phyloP scores from a whole-genome alignment of 1,140 invertebrate genomes.

The Ceratina calcarata region DNA sequence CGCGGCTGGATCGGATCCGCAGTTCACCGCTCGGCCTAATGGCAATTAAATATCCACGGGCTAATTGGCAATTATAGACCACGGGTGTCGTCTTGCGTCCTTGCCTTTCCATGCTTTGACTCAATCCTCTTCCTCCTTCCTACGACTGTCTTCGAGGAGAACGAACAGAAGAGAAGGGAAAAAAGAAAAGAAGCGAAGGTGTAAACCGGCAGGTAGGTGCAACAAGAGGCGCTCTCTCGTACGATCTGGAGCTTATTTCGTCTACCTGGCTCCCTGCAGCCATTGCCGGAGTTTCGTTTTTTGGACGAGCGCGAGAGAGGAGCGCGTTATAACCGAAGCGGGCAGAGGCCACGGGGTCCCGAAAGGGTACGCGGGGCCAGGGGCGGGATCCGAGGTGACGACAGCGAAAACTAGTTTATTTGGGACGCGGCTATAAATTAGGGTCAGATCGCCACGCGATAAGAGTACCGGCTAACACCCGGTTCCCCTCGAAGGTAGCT shows the following conservation, averaged over 20 bases:
- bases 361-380: not conserved
- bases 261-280: constrained; percentile 54
- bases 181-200: constrained; percentile 45
- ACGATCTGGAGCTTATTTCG: constrained; percentile 46
- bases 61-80: constrained; percentile 80
- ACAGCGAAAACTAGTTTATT: constrained; percentile 82
- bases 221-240: constrained; percentile 51
- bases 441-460: constrained; percentile 80
- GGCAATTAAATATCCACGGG: constrained; percentile 79
- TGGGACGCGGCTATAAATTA: constrained; percentile 81
- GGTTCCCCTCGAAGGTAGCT: constrained; percentile 75
- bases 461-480: constrained; percentile 80
- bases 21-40: constrained; percentile 69
- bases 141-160: not conserved
- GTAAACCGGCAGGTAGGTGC: constrained; percentile 51
- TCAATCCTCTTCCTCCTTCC: not conserved
- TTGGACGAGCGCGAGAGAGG: constrained; percentile 24
- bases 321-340: constrained; percentile 60
- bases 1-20: constrained; percentile 15
- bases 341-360: constrained; percentile 45
- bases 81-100: constrained; percentile 66
- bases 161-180: constrained; percentile 35
- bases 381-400: constrained; percentile 74
- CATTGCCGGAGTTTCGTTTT: constrained; percentile 9
- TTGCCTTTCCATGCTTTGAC: constrained; percentile 1